Evolutionary conservation across 2,113 vertebrate genomes (phyloP).

Genomic region (Bos javanicus): DNA sequence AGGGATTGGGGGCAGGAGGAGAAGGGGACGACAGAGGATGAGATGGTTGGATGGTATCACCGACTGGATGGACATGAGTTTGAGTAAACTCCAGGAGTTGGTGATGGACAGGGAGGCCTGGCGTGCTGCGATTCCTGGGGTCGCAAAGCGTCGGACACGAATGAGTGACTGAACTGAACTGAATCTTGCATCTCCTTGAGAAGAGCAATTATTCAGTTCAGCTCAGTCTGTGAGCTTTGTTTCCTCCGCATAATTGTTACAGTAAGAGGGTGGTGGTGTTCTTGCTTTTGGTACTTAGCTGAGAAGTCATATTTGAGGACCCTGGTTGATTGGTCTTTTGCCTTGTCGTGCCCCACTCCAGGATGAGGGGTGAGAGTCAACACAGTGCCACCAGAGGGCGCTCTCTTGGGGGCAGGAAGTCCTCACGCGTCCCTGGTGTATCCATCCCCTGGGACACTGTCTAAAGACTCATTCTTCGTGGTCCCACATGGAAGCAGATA

Average conservation of each 20-base stretch:
- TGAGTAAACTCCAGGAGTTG: too few relatives aligned
- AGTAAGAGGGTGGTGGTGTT: background rate
- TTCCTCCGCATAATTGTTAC: background rate
- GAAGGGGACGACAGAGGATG: too few relatives aligned
- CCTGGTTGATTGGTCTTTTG: background rate
- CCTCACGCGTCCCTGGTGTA: background rate
- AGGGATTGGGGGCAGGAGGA: too few relatives aligned
- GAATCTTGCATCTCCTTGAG: background rate
- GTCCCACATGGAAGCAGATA: background rate
- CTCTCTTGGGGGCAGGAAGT: background rate
- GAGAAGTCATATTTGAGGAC: background rate
- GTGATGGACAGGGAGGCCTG: too few relatives aligned
- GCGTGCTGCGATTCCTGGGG: too few relatives aligned
- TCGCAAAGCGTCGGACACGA: too few relatives aligned
- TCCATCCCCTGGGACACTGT: background rate
- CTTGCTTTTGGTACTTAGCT: background rate
- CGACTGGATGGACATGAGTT: rapidly evolving
- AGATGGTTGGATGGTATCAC: too few relatives aligned
- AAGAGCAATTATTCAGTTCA: background rate
- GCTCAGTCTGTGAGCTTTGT: background rate
- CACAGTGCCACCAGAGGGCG: background rate
- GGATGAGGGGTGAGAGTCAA: background rate
- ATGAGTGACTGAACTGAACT: too few relatives aligned
- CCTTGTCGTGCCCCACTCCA: background rate
- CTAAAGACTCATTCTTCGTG: background rate